Evolutionary conservation across 2,888 invertebrate genomes (phyloP).

Genomic region (Ochropleura plecta): DNA sequence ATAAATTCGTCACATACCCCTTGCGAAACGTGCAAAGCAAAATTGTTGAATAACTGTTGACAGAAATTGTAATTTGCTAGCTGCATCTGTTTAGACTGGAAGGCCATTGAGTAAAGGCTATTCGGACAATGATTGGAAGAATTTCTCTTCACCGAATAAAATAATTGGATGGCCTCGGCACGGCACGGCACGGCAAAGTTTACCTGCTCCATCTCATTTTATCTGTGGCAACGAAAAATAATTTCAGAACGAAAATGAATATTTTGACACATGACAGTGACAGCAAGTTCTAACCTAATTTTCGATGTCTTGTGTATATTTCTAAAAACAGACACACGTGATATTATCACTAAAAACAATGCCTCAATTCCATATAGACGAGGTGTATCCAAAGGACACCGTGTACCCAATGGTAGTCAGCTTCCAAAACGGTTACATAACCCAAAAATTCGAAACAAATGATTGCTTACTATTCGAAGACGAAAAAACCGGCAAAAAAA

Average conservation of each 20-base stretch:
- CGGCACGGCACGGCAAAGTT: too few species aligned
- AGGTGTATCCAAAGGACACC: constrained; percentile 74
- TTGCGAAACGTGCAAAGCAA: too few species aligned
- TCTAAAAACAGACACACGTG: constrained; percentile 28
- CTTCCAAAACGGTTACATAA: constrained; percentile 84
- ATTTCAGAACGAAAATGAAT: constrained; percentile 26
- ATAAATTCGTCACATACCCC: too few species aligned
- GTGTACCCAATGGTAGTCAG: constrained; percentile 75
- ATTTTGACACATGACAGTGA: constrained; percentile 2
- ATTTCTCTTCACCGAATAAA: too few species aligned
- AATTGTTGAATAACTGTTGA: too few species aligned
- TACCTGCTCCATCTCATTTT: too few species aligned
- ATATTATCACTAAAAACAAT: constrained; percentile 44
- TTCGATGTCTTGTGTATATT: background rate
- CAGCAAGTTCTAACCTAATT: constrained; percentile 35
- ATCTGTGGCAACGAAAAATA: background rate
- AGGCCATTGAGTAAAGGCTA: too few species aligned
- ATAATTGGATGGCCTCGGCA: too few species aligned
- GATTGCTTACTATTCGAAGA: constrained; percentile 74
- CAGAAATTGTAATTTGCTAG: too few species aligned
- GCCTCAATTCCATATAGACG: constrained; percentile 78
- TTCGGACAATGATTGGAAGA: too few species aligned
- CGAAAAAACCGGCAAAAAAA: constrained; percentile 69
- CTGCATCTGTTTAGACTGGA: too few species aligned
- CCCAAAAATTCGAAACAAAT: constrained; percentile 71